phyloP scores from a whole-genome alignment of 2,888 invertebrate genomes.

The Ariolimax columbianus region DNA sequence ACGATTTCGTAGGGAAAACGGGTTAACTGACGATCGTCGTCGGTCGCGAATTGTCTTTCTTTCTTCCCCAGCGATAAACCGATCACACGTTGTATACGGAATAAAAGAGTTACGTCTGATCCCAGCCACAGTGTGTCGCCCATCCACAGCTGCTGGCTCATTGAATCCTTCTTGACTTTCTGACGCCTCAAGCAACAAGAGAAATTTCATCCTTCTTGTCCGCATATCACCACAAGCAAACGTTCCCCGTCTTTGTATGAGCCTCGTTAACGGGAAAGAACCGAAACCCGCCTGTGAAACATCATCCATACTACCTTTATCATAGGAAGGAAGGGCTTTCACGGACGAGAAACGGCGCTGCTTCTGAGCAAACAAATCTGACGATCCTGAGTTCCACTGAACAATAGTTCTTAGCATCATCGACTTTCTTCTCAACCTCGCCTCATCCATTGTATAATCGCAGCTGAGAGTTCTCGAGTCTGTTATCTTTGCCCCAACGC shows the following conservation, averaged over 20 bases:
- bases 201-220: constrained; percentile 50
- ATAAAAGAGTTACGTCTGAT: constrained; percentile 49
- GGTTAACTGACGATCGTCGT: constrained; percentile 42
- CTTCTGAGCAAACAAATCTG: constrained; percentile 23
- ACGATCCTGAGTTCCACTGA: constrained; percentile 48
- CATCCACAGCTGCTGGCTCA: constrained; percentile 30
- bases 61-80: constrained; percentile 45
- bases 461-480: constrained; percentile 43
- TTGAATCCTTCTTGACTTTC: constrained; percentile 43
- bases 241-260: constrained; percentile 45
- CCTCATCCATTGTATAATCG: constrained; percentile 52
- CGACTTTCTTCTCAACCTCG: constrained; percentile 46
- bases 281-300: constrained; percentile 26
- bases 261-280: constrained; percentile 42
- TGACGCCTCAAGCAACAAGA: constrained; percentile 44
- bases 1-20: constrained; percentile 22
- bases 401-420: constrained; percentile 49
- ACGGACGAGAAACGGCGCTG: constrained; percentile 47
- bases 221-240: constrained; percentile 51
- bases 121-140: constrained; percentile 33
- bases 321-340: constrained; percentile 38
- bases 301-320: constrained; percentile 17
- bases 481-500: constrained; percentile 11
- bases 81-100: constrained; percentile 48
- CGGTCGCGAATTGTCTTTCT: constrained; percentile 31